A percentile compares a stretch with the other conserved stretches of the same genome.
Evolutionary conservation across 2,888 invertebrate genomes (phyloP).

Genomic region (Pristionchus mayeri): DNA sequence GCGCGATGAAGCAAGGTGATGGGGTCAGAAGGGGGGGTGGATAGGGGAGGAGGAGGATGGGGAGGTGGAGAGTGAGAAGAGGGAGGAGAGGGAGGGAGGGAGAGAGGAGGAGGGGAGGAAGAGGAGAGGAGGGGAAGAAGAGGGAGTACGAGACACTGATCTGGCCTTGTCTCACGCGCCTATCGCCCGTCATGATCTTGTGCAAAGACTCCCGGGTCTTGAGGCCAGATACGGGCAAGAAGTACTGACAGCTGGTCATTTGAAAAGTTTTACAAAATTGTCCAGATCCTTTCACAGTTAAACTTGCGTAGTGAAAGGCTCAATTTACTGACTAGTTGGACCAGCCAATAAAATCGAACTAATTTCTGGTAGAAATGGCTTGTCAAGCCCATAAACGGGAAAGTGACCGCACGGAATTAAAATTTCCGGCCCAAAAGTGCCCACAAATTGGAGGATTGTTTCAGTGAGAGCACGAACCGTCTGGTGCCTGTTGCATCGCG

Average conservation of each 20-base stretch:
- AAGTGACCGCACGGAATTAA: not conserved
- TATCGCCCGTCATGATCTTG: conserved; percentile 13
- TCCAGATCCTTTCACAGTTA: too few species aligned
- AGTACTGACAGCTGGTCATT: not conserved
- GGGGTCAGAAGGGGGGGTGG: not conserved
- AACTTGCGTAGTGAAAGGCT: too few species aligned
- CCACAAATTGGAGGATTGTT: too few species aligned
- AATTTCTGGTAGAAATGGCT: not conserved
- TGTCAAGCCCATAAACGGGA: too few species aligned
- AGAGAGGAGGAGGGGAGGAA: not conserved
- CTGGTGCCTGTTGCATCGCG: conserved; percentile 20
- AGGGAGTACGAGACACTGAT: conserved; percentile 2
- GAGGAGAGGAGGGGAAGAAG: not conserved
- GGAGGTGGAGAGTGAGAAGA: too few species aligned
- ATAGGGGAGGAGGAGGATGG: not conserved
- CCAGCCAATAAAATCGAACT: too few species aligned
- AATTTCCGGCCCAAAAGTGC: not conserved
- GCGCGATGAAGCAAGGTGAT: not conserved
- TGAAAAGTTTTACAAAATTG: too few species aligned
- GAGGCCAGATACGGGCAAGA: not conserved
- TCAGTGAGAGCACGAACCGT: too few species aligned
- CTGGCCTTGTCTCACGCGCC: conserved; percentile 28
- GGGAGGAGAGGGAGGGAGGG: too few species aligned
- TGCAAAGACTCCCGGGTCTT: conserved; percentile 23
- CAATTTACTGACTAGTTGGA: too few species aligned